Base-by-base conservation (phyloP, 2,113 vertebrate genomes). In the Lucifuga dentata region DNA sequence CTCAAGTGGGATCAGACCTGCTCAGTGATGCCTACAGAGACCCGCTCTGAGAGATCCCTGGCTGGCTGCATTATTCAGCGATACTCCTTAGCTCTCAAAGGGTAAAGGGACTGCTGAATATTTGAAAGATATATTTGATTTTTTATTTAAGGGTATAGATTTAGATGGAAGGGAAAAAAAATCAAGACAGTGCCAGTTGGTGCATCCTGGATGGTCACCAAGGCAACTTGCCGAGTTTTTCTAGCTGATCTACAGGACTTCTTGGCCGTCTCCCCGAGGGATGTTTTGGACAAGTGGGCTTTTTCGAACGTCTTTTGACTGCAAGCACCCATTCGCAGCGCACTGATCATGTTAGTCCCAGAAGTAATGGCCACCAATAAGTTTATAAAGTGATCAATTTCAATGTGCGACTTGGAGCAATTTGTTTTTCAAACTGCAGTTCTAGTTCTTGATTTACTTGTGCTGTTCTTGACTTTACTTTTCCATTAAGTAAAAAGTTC, bases 11-110 rank as follows among this genome's bases (percentile, higher is more conserved):
- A 91, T 90, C 84, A 80, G 85, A 91, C 80, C 86, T 89, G 63
- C 84, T 89, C 88, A 83, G 85, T 84, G 88, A 83, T 89, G 84
- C 83, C 86, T 82, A 86, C 80, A 72, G 87, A 90, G 85, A 90
- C 78, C 72, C 76, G 86, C 84, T 80, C 80, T 76, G 90, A 90
- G 90, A 93, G 90, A 88, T 92, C 91, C 86, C 88, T 70, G 88
- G 88, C 81, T 86, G 77, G 80, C 86, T 93, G 84, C 90, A 93
- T 93, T 91, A 93, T 92, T 93, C 86, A 93, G 88, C 88, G 83
- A 86, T 88, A 76, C 88, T 89, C 86, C 78, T 63, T 88, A 85
- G 84, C 85, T 90, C 89, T 90, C 81, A 61, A 49, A 87, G 73
- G 87, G 81, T 84, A 85, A 87, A 68, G 84, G 70, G 73, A 88